Evolutionary conservation across 1,140 invertebrate genomes (phyloP).

Genomic region (Dermatophagoides farinae): DNA sequence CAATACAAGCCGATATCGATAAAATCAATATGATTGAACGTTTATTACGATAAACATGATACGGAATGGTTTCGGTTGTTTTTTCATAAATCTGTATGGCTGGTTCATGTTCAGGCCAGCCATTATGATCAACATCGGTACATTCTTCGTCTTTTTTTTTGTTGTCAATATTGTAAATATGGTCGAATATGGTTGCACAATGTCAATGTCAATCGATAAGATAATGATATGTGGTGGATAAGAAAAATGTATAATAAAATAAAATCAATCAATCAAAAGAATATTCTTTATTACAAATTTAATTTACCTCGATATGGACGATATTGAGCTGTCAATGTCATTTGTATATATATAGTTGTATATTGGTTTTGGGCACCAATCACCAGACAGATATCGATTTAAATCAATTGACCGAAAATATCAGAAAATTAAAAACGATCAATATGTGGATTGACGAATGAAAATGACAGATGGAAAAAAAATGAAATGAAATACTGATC

Average conservation of each 20-base stretch:
- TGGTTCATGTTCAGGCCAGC: conserved; percentile 19
- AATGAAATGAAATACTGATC: too few species aligned
- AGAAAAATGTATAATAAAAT: background rate
- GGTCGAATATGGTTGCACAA: background rate
- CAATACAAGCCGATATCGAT: conserved; percentile 13
- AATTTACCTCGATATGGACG: conserved; percentile 21
- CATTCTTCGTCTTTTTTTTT: conserved; percentile 12
- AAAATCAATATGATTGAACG: conserved; percentile 15
- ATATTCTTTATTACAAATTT: background rate
- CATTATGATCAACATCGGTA: conserved; percentile 16
- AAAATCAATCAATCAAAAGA: background rate
- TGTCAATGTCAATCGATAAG: too few species aligned
- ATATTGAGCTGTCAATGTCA: conserved; percentile 21
- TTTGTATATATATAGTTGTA: too few species aligned
- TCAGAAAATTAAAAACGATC: too few species aligned
- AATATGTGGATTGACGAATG: too few species aligned
- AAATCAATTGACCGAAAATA: too few species aligned
- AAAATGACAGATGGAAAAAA: too few species aligned
- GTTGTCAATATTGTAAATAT: background rate
- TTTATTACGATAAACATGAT: conserved; percentile 14
- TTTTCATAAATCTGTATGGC: conserved; percentile 22
- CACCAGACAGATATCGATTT: too few species aligned
- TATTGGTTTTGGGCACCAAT: too few species aligned
- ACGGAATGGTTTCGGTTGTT: conserved; percentile 20
- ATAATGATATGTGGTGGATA: background rate